Percentiles rank a stretch among this genome's conserved stretches.
Evolutionary conservation across 2,888 invertebrate species (phyloP).

Genomic region (Thymelicus sylvestris): DNA sequence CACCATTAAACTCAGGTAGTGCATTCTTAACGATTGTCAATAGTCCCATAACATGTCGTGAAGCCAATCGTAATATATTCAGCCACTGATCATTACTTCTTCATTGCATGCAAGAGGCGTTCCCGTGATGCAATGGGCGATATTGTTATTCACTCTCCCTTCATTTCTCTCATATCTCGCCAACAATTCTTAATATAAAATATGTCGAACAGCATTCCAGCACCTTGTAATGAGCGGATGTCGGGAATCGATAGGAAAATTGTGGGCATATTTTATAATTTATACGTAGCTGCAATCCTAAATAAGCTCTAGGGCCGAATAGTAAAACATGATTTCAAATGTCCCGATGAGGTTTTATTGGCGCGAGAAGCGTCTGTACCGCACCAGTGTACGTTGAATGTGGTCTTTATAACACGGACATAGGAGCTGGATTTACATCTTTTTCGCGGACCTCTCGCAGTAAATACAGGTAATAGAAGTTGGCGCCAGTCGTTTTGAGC

Average conservation of each 20-base stretch:
- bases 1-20: no score
- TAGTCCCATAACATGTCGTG: slow-evolving; percentile 8
- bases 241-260: slow-evolving; percentile 80
- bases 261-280: slow-evolving; percentile 75
- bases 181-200: slow-evolving; percentile 70
- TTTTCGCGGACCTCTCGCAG: slow-evolving; percentile 60
- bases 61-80: slow-evolving; percentile 4
- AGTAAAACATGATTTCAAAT: slow-evolving; percentile 53
- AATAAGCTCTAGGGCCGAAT: slow-evolving; percentile 47
- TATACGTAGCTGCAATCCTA: slow-evolving; percentile 48
- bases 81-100: slow-evolving; percentile 1
- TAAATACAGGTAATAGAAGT: slow-evolving; percentile 68
- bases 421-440: slow-evolving; percentile 66
- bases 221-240: slow-evolving; percentile 81
- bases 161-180: slow-evolving; percentile 51
- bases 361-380: slow-evolving; percentile 56
- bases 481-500: slow-evolving; percentile 72
- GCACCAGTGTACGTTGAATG: slow-evolving; percentile 62
- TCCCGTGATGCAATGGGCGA: slow-evolving; percentile 44
- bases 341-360: slow-evolving; percentile 49
- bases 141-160: slow-evolving; percentile 59
- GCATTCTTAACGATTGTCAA: not conserved
- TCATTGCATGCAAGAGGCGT: slow-evolving; percentile 6
- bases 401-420: slow-evolving; percentile 63
- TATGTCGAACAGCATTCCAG: slow-evolving; percentile 78